Percentiles rank a stretch among this genome's conserved stretches.
Conservation (phyloP, 2,797 vertebrate genomes). For the Melanotaenia nigrans region DNA sequence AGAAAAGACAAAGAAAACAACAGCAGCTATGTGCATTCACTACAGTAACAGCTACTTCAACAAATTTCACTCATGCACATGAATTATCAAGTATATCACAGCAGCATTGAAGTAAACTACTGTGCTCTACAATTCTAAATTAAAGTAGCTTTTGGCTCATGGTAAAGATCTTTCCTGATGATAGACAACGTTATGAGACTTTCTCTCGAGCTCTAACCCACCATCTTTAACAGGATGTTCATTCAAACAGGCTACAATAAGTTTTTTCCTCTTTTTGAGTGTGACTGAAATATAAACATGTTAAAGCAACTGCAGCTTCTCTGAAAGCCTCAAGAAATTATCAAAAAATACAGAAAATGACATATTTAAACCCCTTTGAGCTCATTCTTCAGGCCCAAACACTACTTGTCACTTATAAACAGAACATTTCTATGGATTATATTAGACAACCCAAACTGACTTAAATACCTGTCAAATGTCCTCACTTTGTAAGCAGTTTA, state of each 20-base stretch:
- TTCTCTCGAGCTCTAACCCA: neutral
- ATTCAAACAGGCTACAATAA: neutral
- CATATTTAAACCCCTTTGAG: neutral
- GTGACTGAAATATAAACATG: no score
- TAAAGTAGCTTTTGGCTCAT: neutral
- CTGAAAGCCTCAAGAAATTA: neutral
- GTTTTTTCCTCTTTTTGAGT: no score
- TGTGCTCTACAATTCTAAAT: neutral
- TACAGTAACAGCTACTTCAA: neutral
- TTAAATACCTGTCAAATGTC: neutral
- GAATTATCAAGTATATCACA: neutral
- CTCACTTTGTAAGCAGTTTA: neutral
- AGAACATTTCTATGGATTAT: neutral
- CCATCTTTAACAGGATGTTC: neutral
- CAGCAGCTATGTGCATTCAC: constrained; percentile 17
- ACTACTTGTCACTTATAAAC: neutral
- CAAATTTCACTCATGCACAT: neutral
- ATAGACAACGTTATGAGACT: neutral
- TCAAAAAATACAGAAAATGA: neutral
- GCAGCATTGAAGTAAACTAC: neutral
- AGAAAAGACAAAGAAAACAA: constrained; percentile 21
- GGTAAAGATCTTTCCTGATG: neutral
- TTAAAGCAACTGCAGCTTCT: neutral
- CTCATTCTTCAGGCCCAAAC: neutral
- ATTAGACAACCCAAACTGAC: neutral